Percentiles rank a stretch among this genome's conserved stretches.
These are phyloP conservation scores for Tupaia tana DNA, from an alignment of 2,113 vertebrate species.

Conservation along the genomic window DNA sequence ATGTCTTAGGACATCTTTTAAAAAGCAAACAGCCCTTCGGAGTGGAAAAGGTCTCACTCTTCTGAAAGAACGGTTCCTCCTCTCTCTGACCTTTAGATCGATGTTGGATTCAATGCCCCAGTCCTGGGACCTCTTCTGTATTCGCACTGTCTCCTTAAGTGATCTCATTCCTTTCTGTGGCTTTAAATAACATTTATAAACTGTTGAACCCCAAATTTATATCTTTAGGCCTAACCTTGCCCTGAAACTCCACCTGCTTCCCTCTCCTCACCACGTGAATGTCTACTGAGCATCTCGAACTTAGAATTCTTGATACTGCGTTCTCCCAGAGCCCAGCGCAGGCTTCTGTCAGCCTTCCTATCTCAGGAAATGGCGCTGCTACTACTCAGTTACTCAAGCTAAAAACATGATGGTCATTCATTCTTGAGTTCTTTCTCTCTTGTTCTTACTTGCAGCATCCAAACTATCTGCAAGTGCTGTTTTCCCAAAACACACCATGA, in stretches of 20 bases:
- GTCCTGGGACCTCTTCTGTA: conserved; percentile 71
- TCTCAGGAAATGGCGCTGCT: background rate
- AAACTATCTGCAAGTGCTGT: background rate
- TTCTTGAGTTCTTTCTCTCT: background rate
- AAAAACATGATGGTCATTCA: background rate
- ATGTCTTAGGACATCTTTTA: conserved; percentile 62
- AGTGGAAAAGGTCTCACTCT: conserved; percentile 68
- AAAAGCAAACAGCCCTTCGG: conserved; percentile 61
- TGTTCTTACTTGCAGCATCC: background rate
- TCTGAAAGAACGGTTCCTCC: conserved; percentile 16
- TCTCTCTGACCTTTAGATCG: conserved; percentile 58
- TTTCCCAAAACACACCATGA: background rate
- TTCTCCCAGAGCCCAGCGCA: background rate
- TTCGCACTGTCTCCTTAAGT: conserved; percentile 72
- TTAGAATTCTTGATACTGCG: background rate
- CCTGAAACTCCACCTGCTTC: conserved; percentile 73
- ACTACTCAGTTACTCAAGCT: background rate
- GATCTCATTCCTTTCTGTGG: conserved; percentile 71
- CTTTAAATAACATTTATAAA: conserved; percentile 77
- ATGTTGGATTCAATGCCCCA: conserved; percentile 51
- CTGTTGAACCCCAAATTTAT: conserved; percentile 73
- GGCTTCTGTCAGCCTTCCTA: background rate
- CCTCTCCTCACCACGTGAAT: background rate
- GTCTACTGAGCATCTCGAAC: background rate
- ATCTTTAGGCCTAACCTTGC: conserved; percentile 58